Base-by-base conservation (phyloP, 2,888 invertebrate genomes). In the Biston stratarius region DNA sequence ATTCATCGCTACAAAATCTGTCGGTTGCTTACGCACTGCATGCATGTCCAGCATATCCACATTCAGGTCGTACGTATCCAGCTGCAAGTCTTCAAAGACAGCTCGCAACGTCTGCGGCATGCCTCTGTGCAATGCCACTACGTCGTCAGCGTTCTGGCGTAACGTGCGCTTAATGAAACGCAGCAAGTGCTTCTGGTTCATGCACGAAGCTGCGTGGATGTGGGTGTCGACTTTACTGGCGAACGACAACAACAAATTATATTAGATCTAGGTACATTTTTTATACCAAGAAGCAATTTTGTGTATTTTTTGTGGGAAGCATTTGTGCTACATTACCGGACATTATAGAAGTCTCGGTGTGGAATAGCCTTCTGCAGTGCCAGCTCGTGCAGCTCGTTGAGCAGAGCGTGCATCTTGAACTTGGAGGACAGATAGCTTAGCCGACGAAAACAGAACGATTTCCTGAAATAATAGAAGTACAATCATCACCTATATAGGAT, bases 21-120 rank as follows among this genome's bases (percentile, higher is more conserved):
- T 6, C 49, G 33, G 11, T 49, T 49, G 33, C 33, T 33, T 49
- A 89, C 95, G 94, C 87, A 97, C 98, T 56, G 99, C 99, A 88
- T 99, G 99, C 0, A 99, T 98, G 87, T 99, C 99, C 70, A 99
- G 92, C 96, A 98, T 98, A 85, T 99, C 99, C 7, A 99, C 99
- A 59, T 98, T 99, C 51, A 99, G 95, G 89, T 99, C 99, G 86
- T 99, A 99, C 0, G 99, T 97, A n/a, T 98, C 97, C 69, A 99
- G 94, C 88, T 98, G 97, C 96, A 99, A 97, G 42, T 97, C 97
- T 86, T 98, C 96, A 86, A 99, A 99, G 12, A 99, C 98, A 86
- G 98, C 96, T 67, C 96, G 95, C 67, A 99, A 92, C 0, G 98
- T 98, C 97, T 98, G 97, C 36, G 95, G 94, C 72, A 95, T 94